These are phyloP conservation scores for Drosophila willistoni DNA, from an alignment of 1,140 invertebrate genomes.

Conservation along the genomic window DNA sequence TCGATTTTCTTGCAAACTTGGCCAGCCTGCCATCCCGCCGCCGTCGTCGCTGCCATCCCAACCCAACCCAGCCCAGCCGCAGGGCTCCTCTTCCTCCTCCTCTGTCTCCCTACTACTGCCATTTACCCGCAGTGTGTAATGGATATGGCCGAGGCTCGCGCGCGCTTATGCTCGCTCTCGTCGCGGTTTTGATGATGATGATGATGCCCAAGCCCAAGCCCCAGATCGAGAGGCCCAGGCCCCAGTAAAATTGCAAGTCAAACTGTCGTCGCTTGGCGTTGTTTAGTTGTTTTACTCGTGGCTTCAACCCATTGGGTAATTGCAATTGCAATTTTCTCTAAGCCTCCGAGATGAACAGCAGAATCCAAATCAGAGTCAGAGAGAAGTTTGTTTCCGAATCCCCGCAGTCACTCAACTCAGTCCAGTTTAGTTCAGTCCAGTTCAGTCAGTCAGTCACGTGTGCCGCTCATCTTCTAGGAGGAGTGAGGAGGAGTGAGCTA, in stretches of 20 bases:
- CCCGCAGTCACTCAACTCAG: neutral
- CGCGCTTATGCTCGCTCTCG: conserved; percentile 27
- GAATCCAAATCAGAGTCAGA: conserved; percentile 7
- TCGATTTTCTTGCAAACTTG: conserved; percentile 80
- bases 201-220: conserved; percentile 22
- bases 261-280: conserved; percentile 74
- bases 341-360: conserved; percentile 34
- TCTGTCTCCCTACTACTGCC: neutral
- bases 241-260: conserved; percentile 74
- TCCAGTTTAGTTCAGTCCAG: neutral
- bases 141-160: conserved; percentile 47
- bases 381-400: neutral
- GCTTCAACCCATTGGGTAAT: conserved; percentile 64
- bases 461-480: conserved; percentile 26
- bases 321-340: conserved; percentile 78
- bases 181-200: conserved; percentile 53
- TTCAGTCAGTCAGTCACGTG: conserved; percentile 22
- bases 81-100: conserved; percentile 28
- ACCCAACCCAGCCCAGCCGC: conserved; percentile 36
- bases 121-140: conserved; percentile 39
- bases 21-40: conserved; percentile 45
- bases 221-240: neutral
- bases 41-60: too few species aligned
- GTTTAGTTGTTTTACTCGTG: conserved; percentile 70
- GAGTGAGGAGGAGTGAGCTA: neutral